Base-by-base conservation (phyloP, 2,888 invertebrate genomes). In the Campaea margaritaria region DNA sequence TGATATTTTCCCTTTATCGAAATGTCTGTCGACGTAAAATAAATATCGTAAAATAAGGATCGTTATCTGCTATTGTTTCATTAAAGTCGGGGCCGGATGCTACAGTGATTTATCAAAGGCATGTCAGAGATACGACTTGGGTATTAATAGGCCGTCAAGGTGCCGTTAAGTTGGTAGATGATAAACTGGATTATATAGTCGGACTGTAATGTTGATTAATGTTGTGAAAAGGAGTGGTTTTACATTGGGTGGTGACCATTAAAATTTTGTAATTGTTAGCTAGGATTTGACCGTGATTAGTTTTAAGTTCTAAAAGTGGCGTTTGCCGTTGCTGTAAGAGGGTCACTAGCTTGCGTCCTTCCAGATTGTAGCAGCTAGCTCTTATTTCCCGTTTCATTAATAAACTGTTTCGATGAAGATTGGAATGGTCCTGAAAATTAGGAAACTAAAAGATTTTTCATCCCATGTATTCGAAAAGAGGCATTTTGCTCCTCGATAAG, bases 1-100 rank as follows among this genome's bases (percentile, higher is more conserved):
- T 58, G 49, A 55, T 65, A 63, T 64, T 68, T 72, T 60, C 38
- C 58, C 45, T 59, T 58, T 62, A 65, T 54, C 39, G 48, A 55
- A 57, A 63, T 53, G 39, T 54, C 56, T 43, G 59, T 49, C 43
- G 51, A 27, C 45, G 52, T 46, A 38, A 64, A 67, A 59, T 58
- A 64, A 64, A 61, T 57, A 60, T 15, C n/a, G n/a, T n/a, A n/a
- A n/a, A n/a, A n/a, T n/a, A n/a, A n/a, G 28, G 59, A 58, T 42
- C 39, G 41, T 62, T 58, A 51, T 63, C 45, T 59, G 53, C 56
- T 59, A 58, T 59, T 59, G 50, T 60, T 64, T 53, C 39, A 61
- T 58, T 56, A 51, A 59, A 63, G 51, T 46, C 38, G 27, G 46
- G 38, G 14, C 16, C 48, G 43, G 39, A 50, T 39, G 57, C 28